Evolutionary conservation across 1,140 invertebrate species (phyloP).

Genomic region (Leptinotarsa texana): DNA sequence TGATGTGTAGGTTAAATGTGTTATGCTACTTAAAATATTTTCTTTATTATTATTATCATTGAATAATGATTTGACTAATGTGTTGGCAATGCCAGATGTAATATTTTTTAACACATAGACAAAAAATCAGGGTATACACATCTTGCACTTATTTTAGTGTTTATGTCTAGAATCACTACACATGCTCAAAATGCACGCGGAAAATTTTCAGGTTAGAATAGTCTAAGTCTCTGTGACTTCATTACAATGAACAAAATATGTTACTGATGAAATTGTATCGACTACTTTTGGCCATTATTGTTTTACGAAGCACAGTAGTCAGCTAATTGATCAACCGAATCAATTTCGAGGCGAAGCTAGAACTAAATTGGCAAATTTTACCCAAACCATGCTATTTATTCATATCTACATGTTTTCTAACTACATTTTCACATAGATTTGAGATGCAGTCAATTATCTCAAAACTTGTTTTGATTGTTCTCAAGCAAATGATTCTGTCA

Average conservation of each 20-base stretch:
- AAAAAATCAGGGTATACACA: neutral
- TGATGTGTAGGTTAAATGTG: no score
- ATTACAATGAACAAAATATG: constrained; percentile 42
- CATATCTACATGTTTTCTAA: constrained; percentile 44
- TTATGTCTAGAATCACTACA: constrained; percentile 39
- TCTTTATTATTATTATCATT: no score
- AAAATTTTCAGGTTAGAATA: constrained; percentile 33
- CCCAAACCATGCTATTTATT: constrained; percentile 45
- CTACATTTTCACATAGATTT: constrained; percentile 45
- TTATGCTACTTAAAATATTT: no score
- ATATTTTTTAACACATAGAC: neutral
- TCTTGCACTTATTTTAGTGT: constrained; percentile 16
- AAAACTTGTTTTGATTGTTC: constrained; percentile 38
- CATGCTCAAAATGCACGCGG: constrained; percentile 48
- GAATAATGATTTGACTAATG: no score
- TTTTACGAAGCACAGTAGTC: constrained; percentile 29
- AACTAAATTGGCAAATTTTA: constrained; percentile 44
- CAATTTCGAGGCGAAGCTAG: constrained; percentile 33
- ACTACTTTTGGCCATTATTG: constrained; percentile 7
- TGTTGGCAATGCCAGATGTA: no score
- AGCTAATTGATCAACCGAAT: constrained; percentile 22
- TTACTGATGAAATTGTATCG: constrained; percentile 11
- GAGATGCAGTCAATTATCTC: constrained; percentile 43
- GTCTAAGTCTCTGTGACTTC: constrained; percentile 53
- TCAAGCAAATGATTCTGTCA: constrained; percentile 45